Base-by-base conservation (phyloP, 2,888 invertebrate species). In the Antheraea assamensis region DNA sequence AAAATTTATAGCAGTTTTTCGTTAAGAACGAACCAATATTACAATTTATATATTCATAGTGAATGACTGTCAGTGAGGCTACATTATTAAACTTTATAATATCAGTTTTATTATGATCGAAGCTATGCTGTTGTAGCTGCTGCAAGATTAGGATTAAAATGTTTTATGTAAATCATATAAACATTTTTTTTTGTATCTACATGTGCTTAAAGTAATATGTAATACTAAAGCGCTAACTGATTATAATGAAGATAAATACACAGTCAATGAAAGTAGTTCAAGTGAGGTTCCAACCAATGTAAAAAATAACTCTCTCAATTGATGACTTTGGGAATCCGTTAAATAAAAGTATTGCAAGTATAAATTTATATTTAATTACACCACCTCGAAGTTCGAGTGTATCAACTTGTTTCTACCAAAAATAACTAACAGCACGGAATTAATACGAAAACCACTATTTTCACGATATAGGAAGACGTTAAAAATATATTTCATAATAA, bases 361-460 rank as follows among this genome's bases (percentile, higher is more conserved):
- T 64, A 64, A 35, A 75, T 75, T 77, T 76, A 81, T 80, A 78
- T 78, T 74, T 77, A 74, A 72, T 74, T 73, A 52, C 75, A 76
- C 77, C 80, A 74, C 74, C 80, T 75, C 75, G 75, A 76, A 52
- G 77, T 73, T 72, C 75, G 73, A 73, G 72, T 80, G 71, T 80
- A 74, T 64, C n/a, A 72, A 72, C 74, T 71, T 55, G 42, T 70
- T 66, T 75, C 49, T 70, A 71, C 27, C 55, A 70, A 74, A 73
- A 71, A 71, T 55, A 13, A 73, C 49, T 42, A 68, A 68, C 68
- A 3, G 30, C 30, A 17, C 68, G n/a, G 19, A 3, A 64, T 64
- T 64, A 17, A 64, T 30, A 30, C 30, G 61, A 64, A 64, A 30
- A 71, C 52, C 71, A 75, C 70, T 42, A 64, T 7, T 35, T 58